Evolutionary conservation across 2,797 vertebrate species (phyloP).

Genomic region (Pseudopleuronectes americanus): DNA sequence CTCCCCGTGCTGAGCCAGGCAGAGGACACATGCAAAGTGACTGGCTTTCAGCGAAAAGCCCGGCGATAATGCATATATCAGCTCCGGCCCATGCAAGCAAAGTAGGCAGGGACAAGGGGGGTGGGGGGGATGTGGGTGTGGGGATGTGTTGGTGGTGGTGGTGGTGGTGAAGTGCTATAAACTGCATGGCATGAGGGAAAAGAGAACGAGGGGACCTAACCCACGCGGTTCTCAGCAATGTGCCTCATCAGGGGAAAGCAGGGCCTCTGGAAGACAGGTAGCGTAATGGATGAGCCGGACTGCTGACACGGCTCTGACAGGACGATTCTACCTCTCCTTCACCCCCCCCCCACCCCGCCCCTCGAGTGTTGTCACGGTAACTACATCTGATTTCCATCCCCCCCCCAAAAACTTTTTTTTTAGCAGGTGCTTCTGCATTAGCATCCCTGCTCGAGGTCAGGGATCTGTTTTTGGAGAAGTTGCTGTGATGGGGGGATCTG

Average conservation of each 20-base stretch:
- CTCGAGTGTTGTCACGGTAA: conserved; percentile 49
- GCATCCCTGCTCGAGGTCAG: neutral
- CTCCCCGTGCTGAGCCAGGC: conserved; percentile 67
- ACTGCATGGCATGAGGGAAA: conserved; percentile 68
- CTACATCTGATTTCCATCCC: conserved; percentile 39
- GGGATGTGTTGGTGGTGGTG: conserved; percentile 10
- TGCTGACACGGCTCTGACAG: conserved; percentile 80
- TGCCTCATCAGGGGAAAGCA: conserved; percentile 77
- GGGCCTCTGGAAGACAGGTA: conserved; percentile 67
- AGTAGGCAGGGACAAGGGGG: conserved; percentile 43
- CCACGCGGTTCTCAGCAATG: conserved; percentile 67
- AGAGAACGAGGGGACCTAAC: conserved; percentile 61
- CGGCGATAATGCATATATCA: conserved; percentile 77
- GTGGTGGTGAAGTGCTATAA: conserved; percentile 51
- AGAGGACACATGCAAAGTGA: conserved; percentile 82
- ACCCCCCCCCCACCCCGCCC: conserved; percentile 29
- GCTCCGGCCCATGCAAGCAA: conserved; percentile 69
- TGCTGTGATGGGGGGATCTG: too few relatives aligned
- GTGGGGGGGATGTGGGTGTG: conserved; percentile 10
- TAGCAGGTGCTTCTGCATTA: conserved; percentile 16
- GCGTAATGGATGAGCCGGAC: conserved; percentile 75
- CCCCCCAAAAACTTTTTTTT: conserved; percentile 39
- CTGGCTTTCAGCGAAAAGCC: conserved; percentile 73
- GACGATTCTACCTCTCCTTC: conserved; percentile 70
- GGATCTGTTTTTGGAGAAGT: too few relatives aligned